Percentiles rank a stretch among this genome's conserved stretches.
Evolutionary conservation across 2,888 invertebrate species (phyloP).

Genomic region (Lithophane socia): DNA sequence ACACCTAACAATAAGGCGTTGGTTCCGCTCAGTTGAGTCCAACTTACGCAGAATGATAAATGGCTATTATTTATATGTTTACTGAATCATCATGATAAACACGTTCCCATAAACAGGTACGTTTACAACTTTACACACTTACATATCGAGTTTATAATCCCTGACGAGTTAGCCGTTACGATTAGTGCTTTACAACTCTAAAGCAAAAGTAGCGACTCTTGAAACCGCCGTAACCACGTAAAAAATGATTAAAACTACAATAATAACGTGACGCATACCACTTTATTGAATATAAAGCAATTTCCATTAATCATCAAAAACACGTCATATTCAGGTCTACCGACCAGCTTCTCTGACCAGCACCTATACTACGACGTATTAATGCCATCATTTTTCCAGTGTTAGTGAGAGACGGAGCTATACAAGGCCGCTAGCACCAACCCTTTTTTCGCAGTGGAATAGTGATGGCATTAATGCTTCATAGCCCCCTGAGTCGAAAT

Average conservation of each 20-base stretch:
- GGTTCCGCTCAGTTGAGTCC: conserved; percentile 42
- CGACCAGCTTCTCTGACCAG: not conserved
- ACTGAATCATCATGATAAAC: conserved; percentile 50
- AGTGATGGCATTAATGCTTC: too few species aligned
- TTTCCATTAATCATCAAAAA: conserved; percentile 30
- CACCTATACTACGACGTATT: too few species aligned
- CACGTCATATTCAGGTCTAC: not conserved
- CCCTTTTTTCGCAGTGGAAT: too few species aligned
- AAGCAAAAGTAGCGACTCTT: not conserved
- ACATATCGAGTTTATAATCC: conserved; percentile 56
- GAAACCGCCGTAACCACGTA: conserved; percentile 24
- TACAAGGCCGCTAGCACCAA: too few species aligned
- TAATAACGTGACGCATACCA: conserved; percentile 14
- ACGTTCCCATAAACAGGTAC: conserved; percentile 52
- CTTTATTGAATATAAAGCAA: not conserved
- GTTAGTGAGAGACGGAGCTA: too few species aligned
- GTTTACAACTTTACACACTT: conserved; percentile 11
- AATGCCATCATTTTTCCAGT: too few species aligned
- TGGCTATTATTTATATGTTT: conserved; percentile 52
- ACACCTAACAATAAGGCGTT: conserved; percentile 39
- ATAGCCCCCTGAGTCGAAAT: not conserved
- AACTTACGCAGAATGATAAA: conserved; percentile 53
- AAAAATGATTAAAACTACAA: conserved; percentile 28
- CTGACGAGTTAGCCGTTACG: conserved; percentile 47
- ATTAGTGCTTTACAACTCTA: conserved; percentile 17